phyloP scores from a whole-genome alignment of 2,888 invertebrate species.

The Rotaria sp. region DNA sequence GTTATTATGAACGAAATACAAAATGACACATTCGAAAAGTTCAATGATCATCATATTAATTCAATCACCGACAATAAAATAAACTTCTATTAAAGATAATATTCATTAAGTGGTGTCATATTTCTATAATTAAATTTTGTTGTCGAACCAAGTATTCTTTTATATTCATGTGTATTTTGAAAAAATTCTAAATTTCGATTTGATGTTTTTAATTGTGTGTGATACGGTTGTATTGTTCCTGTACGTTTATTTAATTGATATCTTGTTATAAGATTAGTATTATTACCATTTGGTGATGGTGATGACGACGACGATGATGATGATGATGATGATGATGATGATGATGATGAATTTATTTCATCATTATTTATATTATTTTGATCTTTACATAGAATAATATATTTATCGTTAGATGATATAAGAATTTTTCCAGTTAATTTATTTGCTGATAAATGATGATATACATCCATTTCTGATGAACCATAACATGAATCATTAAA shows the following conservation, averaged over 20 bases:
- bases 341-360: not conserved
- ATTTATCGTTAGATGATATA: not conserved
- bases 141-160: not conserved
- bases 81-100: not conserved
- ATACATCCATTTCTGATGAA: not conserved
- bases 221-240: not conserved
- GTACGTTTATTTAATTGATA: not conserved
- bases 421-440: not conserved
- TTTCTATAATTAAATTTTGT: not conserved
- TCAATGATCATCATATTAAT: not conserved
- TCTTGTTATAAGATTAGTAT: not conserved
- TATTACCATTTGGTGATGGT: not conserved
- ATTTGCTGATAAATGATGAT: not conserved
- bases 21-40: not conserved
- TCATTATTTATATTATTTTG: not conserved
- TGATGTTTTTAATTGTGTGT: not conserved
- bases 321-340: not conserved
- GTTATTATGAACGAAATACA: not conserved
- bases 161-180: not conserved
- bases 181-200: not conserved
- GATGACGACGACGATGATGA: too few relatives aligned
- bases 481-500: conserved; percentile 23
- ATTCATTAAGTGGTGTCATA: conserved; percentile 1
- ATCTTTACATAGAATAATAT: conserved; percentile 20
- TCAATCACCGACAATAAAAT: not conserved